Evolutionary conservation across 2,113 vertebrate species (phyloP), one percentile per base, ranked within the genome.

Genomic region (Pycnonotus jocosus): DNA sequence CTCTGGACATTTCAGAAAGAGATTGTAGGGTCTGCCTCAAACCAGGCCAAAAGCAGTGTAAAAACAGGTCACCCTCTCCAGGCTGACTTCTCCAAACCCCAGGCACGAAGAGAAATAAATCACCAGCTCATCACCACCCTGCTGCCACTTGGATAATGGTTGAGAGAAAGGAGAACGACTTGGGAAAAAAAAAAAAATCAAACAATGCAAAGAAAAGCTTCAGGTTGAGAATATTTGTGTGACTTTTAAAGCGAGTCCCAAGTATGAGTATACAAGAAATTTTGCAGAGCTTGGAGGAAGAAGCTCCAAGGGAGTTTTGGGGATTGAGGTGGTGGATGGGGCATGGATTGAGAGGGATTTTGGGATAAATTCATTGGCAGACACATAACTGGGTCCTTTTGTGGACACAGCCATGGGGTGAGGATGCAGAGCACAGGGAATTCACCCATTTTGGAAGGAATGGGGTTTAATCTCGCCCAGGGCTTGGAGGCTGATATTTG

Each of bases 221-320:
- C 10, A 12, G 15, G 5, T 7, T 60, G 19, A 64, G 12, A 76
- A 72, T 16, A 45, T 35, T 44, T 21, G 4, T 2, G 3, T 48
- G 40, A 31, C 7, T 54, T 82, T 28, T n/a, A 22, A 69, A 18
- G 12, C 7, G 44, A 48, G 2, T 6, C 7, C 38, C n/a, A 15
- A 6, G 8, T 16, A 21, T 3, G 10, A 47, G 9, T 1, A 8
- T 1, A 2, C 3, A 42, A 62, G 15, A 8, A 19, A 48, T 57
- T 38, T 28, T n/a, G 18, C 38, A 69, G 6, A 20, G 38, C 10
- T 37, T 48, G 5, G 1, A 66, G 60, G 17, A 70, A n/a, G 19
- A 47, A 86, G 33, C 4, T 48, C 9, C n/a, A n/a, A 1, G 9
- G 44, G 33, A 60, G 2, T 7, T 35, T 0, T 6, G 8, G 15